phyloP scores from a whole-genome alignment of 2,888 invertebrate species.

The Euproctis similis region DNA sequence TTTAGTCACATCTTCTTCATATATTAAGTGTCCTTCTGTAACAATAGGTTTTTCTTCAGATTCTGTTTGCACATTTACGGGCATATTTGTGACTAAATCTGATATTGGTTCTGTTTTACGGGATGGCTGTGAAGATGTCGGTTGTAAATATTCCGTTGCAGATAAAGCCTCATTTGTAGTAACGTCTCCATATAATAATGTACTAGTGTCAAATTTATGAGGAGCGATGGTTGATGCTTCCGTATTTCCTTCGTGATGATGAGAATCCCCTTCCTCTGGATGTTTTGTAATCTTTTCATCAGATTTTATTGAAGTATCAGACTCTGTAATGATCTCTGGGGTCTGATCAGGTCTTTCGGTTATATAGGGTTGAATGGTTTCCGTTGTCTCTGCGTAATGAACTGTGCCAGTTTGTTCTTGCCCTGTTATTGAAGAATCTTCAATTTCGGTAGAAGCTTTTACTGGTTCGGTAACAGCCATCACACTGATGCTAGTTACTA shows the following conservation, averaged over 20 bases:
- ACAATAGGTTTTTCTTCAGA: constrained; percentile 6
- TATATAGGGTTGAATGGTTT: constrained; percentile 4
- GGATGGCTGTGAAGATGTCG: background rate
- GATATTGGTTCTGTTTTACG: constrained; percentile 5
- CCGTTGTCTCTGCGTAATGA: constrained; percentile 11
- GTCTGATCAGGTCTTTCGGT: constrained; percentile 1
- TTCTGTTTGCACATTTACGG: constrained; percentile 4
- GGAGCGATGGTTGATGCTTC: background rate
- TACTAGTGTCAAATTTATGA: constrained; percentile 1
- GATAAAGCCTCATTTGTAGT: background rate
- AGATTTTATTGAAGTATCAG: constrained; percentile 9
- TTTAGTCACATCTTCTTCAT: constrained; percentile 11
- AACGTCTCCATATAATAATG: background rate
- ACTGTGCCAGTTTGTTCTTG: constrained; percentile 9
- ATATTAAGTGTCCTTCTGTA: constrained; percentile 11
- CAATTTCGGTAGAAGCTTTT: constrained; percentile 12
- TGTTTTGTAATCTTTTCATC: constrained; percentile 3
- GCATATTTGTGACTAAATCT: constrained; percentile 4
- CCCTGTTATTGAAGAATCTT: constrained; percentile 12
- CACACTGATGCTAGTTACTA: constrained; percentile 9
- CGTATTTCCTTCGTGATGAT: constrained; percentile 1
- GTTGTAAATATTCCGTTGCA: no score
- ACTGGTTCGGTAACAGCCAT: constrained; percentile 12
- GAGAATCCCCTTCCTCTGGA: constrained; percentile 1
- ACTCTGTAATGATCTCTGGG: constrained; percentile 2